Conservation (phyloP, 1,140 invertebrate species). For the Papilio aristodemus region DNA sequence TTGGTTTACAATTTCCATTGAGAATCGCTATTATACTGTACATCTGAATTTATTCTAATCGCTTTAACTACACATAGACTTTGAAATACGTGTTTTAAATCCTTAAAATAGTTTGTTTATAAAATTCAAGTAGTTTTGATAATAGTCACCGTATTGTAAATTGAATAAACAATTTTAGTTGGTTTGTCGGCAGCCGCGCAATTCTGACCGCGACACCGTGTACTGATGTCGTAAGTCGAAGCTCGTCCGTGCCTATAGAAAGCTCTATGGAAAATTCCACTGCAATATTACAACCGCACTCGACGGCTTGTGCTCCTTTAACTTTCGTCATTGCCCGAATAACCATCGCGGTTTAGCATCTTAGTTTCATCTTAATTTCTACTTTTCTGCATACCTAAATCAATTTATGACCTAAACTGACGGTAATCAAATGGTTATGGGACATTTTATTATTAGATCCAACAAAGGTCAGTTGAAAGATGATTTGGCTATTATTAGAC, state of each 20-base stretch:
- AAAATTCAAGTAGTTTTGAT: not conserved
- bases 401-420: too few species aligned
- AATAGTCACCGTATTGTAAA: not conserved
- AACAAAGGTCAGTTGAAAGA: too few species aligned
- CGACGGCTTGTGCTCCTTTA: not conserved
- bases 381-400: too few species aligned
- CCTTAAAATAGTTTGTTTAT: not conserved
- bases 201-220: conserved; percentile 39
- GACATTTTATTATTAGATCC: too few species aligned
- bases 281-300: conserved; percentile 11
- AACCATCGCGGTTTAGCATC: conserved; percentile 26
- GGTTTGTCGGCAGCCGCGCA: not conserved
- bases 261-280: conserved; percentile 61
- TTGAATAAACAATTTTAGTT: not conserved
- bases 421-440: too few species aligned
- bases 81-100: conserved; percentile 1
- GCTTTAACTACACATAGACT: not conserved
- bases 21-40: not conserved
- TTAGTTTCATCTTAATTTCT: too few species aligned
- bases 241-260: conserved; percentile 54
- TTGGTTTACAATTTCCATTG: not conserved
- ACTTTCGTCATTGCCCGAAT: conserved; percentile 37
- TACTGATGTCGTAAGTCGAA: conserved; percentile 54
- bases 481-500: too few species aligned
- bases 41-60: not conserved